Conservation (phyloP, 2,888 invertebrate genomes). For the Agonopterix alstromeriana region DNA sequence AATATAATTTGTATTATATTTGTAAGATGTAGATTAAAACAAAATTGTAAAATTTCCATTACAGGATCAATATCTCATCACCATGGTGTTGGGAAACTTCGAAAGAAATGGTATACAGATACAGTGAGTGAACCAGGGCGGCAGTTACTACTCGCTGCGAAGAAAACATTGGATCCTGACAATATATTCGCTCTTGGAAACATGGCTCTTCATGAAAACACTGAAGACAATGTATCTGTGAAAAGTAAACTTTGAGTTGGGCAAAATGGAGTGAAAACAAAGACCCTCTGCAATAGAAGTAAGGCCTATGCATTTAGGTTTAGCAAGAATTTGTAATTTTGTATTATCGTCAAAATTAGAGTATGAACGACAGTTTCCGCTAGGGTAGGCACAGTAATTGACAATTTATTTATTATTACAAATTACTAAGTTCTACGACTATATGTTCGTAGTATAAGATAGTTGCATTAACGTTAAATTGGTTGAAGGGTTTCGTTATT, state of each 20-base stretch:
- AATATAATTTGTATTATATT: too few relatives aligned
- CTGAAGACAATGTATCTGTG: conserved; percentile 14
- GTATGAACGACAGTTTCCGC: too few relatives aligned
- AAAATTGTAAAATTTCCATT: not conserved
- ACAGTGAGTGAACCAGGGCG: conserved; percentile 91
- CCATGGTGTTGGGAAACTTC: conserved; percentile 96
- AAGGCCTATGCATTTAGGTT: not conserved
- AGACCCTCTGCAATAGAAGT: not conserved
- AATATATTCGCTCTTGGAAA: conserved; percentile 96
- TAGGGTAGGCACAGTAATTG: too few relatives aligned
- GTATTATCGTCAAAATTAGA: too few relatives aligned
- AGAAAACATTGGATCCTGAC: conserved; percentile 92
- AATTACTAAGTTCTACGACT: too few relatives aligned
- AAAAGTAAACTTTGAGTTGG: conserved; percentile 54
- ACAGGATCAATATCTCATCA: conserved; percentile 93
- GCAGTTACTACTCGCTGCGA: conserved; percentile 87
- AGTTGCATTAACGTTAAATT: too few relatives aligned
- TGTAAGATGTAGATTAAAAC: too few relatives aligned
- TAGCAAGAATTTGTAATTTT: too few relatives aligned
- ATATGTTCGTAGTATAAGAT: too few relatives aligned
- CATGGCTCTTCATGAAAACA: conserved; percentile 47
- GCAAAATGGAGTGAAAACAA: not conserved
- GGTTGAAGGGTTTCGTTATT: too few relatives aligned
- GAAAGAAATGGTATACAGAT: conserved; percentile 90
- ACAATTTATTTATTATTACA: too few relatives aligned